Conservation (phyloP, 2,888 invertebrate species). For the Ischnura elegans region DNA sequence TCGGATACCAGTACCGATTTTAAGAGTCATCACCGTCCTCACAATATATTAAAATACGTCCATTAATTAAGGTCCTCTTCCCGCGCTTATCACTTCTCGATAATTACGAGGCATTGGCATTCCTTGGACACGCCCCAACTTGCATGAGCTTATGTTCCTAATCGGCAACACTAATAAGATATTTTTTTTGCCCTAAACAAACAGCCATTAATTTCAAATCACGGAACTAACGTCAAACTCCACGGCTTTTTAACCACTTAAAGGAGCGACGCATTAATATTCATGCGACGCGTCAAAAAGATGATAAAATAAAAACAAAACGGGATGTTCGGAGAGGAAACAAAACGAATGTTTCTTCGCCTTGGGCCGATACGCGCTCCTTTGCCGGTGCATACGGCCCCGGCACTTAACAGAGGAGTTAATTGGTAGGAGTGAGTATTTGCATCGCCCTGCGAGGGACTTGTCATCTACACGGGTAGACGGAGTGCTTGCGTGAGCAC, state of each 20-base stretch:
- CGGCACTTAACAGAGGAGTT: conserved; percentile 44
- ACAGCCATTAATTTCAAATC: conserved; percentile 11
- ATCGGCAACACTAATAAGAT: neutral
- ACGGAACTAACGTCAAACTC: neutral
- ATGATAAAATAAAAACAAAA: conserved; percentile 1
- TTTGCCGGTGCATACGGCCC: conserved; percentile 10
- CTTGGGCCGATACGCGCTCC: conserved; percentile 5
- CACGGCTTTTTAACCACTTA: conserved; percentile 9
- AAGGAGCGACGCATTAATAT: conserved; percentile 34
- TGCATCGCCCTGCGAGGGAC: conserved; percentile 53
- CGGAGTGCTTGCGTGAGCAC: conserved; percentile 59
- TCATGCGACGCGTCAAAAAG: conserved; percentile 41
- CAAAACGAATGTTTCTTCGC: conserved; percentile 8
- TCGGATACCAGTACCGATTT: too few relatives aligned
- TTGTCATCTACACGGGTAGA: conserved; percentile 33
- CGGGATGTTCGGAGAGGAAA: neutral
- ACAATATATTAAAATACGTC: neutral
- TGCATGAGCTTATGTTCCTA: neutral
- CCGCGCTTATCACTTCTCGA: neutral
- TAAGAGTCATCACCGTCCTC: too few relatives aligned
- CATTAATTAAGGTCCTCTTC: neutral
- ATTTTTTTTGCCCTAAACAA: conserved; percentile 12
- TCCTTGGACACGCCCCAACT: neutral
- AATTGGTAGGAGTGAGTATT: conserved; percentile 52
- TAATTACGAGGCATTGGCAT: neutral